Percentiles rank a stretch among this genome's conserved stretches.
Conservation (phyloP, 2,888 invertebrate species). For the Prenolepis imparis region DNA sequence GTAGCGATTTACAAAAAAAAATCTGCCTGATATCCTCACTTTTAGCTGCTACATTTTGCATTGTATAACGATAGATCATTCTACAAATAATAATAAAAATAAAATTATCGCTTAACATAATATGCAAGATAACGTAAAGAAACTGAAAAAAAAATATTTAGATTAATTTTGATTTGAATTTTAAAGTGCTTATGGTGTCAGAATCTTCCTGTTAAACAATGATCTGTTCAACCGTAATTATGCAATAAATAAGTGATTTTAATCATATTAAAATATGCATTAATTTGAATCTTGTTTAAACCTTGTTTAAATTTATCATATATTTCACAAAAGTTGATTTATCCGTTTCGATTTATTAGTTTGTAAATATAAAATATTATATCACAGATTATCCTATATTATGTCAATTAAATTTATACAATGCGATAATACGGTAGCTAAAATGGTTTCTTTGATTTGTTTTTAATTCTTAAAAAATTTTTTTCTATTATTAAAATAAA, state of each 20-base stretch:
- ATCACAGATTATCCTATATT: background rate
- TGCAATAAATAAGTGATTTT: background rate
- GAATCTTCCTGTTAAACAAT: background rate
- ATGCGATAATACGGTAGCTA: background rate
- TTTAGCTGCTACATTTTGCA: slow-evolving; percentile 43
- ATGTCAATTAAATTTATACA: background rate
- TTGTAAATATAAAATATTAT: background rate
- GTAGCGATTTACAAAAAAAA: slow-evolving; percentile 57
- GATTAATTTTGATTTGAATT: background rate
- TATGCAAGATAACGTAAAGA: background rate
- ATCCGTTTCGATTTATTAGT: too few relatives aligned
- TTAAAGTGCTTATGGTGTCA: background rate
- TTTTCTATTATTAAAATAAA: background rate
- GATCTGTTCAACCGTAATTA: background rate
- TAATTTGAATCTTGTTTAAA: background rate
- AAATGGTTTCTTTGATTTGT: background rate
- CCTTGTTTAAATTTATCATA: background rate
- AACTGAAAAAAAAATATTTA: background rate
- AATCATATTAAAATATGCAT: background rate
- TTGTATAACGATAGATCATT: slow-evolving; percentile 43
- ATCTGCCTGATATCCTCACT: slow-evolving; percentile 24
- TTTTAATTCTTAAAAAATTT: background rate
- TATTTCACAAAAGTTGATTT: background rate
- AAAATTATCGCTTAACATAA: slow-evolving; percentile 18
- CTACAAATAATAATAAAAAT: slow-evolving; percentile 23